Conservation (phyloP, 2,797 vertebrate genomes). For the Hapalemur alaotrensis region DNA sequence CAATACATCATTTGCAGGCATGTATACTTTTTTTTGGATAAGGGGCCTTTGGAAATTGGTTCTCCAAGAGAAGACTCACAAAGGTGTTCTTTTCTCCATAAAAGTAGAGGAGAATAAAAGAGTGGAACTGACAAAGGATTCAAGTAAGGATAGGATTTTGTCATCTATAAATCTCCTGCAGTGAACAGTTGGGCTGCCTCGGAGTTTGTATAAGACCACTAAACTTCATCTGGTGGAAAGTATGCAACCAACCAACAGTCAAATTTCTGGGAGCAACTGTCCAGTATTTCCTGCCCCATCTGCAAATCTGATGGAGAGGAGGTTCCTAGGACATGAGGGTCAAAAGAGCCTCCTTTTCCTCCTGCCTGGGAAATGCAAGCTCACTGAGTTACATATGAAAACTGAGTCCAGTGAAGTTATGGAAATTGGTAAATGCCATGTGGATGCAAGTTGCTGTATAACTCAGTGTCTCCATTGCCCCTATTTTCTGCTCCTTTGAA, state of each 20-base stretch:
- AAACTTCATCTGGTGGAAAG: neutral
- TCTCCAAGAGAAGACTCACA: neutral
- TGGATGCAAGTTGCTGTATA: neutral
- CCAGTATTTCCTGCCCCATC: neutral
- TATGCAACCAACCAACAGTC: neutral
- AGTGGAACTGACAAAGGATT: neutral
- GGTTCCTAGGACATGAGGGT: neutral
- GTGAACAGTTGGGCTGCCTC: neutral
- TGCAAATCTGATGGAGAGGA: neutral
- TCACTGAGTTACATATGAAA: neutral
- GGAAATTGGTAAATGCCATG: neutral
- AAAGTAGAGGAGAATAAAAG: neutral
- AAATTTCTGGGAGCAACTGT: neutral
- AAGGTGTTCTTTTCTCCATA: neutral
- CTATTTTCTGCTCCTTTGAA: slow-evolving; percentile 15
- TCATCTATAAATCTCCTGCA: neutral
- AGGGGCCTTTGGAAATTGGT: slow-evolving; percentile 44
- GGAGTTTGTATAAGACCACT: neutral
- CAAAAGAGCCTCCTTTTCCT: neutral
- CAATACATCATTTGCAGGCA: slow-evolving; percentile 71
- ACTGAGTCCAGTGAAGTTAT: neutral
- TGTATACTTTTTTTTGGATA: slow-evolving; percentile 68
- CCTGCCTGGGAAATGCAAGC: neutral
- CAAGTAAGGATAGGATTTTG: neutral
- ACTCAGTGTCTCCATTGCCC: neutral